These are phyloP conservation scores for Epirrita christyi DNA, from an alignment of 2,888 invertebrate genomes.

Conservation along the genomic window DNA sequence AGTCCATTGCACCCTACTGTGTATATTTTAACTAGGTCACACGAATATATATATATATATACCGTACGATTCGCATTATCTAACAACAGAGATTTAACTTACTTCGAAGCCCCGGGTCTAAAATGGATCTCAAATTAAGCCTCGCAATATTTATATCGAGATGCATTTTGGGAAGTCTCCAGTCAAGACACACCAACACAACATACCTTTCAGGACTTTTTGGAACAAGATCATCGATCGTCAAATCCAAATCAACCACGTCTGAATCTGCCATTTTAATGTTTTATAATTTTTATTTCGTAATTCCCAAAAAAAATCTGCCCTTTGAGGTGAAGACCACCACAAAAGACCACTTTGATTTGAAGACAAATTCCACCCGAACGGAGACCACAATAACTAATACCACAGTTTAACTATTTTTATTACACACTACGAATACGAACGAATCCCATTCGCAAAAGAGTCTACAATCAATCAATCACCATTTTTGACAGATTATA, in stretches of 20 bases:
- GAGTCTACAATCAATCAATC: too few relatives aligned
- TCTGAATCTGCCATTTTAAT: constrained; percentile 75
- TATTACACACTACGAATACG: too few relatives aligned
- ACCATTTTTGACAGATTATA: too few relatives aligned
- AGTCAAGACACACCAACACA: background rate
- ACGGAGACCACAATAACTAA: too few relatives aligned
- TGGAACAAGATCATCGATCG: constrained; percentile 79
- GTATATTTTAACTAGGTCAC: constrained; percentile 65
- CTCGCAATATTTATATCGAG: background rate
- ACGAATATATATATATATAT: constrained; percentile 53
- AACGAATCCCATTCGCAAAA: too few relatives aligned
- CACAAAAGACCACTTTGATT: constrained; percentile 39
- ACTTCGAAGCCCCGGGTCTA: background rate
- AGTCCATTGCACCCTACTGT: constrained; percentile 36
- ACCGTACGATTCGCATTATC: background rate
- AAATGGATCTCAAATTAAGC: background rate
- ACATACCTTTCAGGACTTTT: constrained; percentile 79
- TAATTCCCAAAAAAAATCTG: constrained; percentile 49
- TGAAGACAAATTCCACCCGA: constrained; percentile 69
- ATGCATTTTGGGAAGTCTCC: background rate
- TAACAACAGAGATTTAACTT: background rate
- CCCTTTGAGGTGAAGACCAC: constrained; percentile 32
- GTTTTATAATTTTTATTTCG: constrained; percentile 46
- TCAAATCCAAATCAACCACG: constrained; percentile 74
- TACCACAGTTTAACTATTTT: too few relatives aligned